Percentiles rank a stretch among this genome's conserved stretches.
Evolutionary conservation across 2,888 invertebrate genomes (phyloP).

Genomic region (Ichneumon xanthorius): DNA sequence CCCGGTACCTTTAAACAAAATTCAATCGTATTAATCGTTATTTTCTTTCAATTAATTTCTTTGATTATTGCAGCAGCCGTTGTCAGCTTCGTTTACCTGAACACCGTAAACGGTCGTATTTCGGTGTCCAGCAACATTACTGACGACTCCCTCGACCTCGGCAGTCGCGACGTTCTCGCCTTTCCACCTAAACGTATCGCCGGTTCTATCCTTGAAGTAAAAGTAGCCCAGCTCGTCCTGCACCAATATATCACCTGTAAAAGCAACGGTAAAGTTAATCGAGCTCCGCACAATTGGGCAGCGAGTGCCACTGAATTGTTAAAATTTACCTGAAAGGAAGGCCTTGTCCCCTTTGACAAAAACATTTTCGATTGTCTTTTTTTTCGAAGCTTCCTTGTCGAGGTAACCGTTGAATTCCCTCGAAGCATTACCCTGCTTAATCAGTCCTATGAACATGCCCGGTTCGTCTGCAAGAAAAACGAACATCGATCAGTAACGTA

Average conservation of each 20-base stretch:
- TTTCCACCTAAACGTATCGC: slow-evolving; percentile 89
- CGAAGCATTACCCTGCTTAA: slow-evolving; percentile 88
- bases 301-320: neutral
- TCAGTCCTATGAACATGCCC: slow-evolving; percentile 93
- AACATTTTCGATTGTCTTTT: slow-evolving; percentile 88
- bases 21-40: neutral
- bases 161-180: slow-evolving; percentile 90
- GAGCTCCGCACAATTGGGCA: neutral
- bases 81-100: slow-evolving; percentile 86
- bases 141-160: slow-evolving; percentile 89
- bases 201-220: slow-evolving; percentile 88
- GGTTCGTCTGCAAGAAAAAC: slow-evolving; percentile 89
- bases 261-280: slow-evolving; percentile 20
- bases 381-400: slow-evolving; percentile 87
- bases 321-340: slow-evolving; percentile 86
- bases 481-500: neutral
- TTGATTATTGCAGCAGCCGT: neutral
- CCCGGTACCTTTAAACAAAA: slow-evolving; percentile 82
- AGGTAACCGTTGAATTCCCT: slow-evolving; percentile 91
- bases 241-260: slow-evolving; percentile 86
- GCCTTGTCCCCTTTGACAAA: slow-evolving; percentile 89
- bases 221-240: slow-evolving; percentile 89
- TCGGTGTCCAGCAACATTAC: slow-evolving; percentile 87
- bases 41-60: neutral
- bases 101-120: slow-evolving; percentile 98